A percentile compares a stretch with the other conserved stretches of the same genome.
These are phyloP conservation scores for Acinonyx jubatus DNA, from an alignment of 2,113 vertebrate genomes.

Conservation along the genomic window DNA sequence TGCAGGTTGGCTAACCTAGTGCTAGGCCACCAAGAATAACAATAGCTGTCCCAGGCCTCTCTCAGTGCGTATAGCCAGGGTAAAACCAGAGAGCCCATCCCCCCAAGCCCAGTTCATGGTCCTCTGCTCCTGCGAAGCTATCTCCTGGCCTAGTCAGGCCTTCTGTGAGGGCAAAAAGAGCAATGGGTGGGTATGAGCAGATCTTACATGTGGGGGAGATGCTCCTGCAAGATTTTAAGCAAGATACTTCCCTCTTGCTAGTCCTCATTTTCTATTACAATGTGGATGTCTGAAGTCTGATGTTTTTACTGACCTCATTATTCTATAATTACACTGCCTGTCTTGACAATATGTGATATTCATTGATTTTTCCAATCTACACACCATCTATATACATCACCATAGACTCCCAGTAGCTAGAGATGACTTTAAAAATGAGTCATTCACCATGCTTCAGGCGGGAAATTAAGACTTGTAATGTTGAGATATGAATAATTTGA, in stretches of 20 bases:
- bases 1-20: neutral
- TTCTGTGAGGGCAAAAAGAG: neutral
- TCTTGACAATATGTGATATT: slow-evolving; percentile 48
- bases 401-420: slow-evolving; percentile 16
- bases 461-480: slow-evolving; percentile 58
- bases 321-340: slow-evolving; percentile 41
- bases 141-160: neutral
- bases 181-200: neutral
- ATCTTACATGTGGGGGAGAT: neutral
- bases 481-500: slow-evolving; percentile 49
- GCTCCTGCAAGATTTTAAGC: neutral
- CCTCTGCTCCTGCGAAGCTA: neutral
- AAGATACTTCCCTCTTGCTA: neutral
- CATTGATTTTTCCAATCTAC: slow-evolving; percentile 57
- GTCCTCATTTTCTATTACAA: neutral
- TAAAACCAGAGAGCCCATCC: neutral
- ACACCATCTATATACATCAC: slow-evolving; percentile 35
- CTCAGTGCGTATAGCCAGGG: neutral
- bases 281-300: neutral
- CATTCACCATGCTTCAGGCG: slow-evolving; percentile 33
- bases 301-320: slow-evolving; percentile 38
- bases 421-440: slow-evolving; percentile 63
- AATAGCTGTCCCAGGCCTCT: neutral
- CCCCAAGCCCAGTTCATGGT: neutral
- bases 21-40: neutral